A percentile compares a stretch with the other conserved stretches of the same genome.
Evolutionary conservation across 2,797 vertebrate genomes (phyloP).

Genomic region (Myotis daubentonii): DNA sequence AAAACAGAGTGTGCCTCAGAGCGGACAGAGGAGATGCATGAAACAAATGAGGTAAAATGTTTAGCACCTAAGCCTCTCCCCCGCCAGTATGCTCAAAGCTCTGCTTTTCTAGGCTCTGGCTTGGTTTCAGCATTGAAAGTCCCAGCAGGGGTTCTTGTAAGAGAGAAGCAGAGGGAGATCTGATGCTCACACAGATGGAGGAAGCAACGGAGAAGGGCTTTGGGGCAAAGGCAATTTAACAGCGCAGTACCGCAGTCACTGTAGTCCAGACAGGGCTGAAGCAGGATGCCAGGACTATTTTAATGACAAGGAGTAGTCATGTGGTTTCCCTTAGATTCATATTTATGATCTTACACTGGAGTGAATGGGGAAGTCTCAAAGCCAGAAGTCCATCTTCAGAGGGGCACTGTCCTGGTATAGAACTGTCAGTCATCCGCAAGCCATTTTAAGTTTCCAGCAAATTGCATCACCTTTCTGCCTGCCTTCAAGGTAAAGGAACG

Average conservation of each 20-base stretch:
- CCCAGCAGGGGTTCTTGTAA: too few relatives aligned
- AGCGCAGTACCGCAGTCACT: neutral
- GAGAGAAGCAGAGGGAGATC: too few relatives aligned
- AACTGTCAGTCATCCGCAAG: conserved; percentile 2
- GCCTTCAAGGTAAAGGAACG: neutral
- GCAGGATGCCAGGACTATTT: neutral
- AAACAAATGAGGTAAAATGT: neutral
- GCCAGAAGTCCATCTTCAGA: neutral
- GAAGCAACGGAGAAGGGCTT: too few relatives aligned
- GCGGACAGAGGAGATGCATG: neutral
- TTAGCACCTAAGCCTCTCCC: neutral
- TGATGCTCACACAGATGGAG: too few relatives aligned
- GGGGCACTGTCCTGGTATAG: neutral
- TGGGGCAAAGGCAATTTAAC: neutral
- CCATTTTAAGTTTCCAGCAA: conserved; percentile 1
- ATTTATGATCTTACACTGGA: neutral
- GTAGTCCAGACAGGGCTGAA: neutral
- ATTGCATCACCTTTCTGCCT: conserved; percentile 36
- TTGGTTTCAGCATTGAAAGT: neutral
- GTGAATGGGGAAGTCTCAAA: neutral
- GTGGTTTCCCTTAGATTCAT: neutral
- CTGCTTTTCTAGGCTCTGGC: neutral
- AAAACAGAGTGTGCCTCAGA: neutral
- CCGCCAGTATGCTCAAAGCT: rapidly evolving
- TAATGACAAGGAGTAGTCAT: neutral